A percentile compares a stretch with the other conserved stretches of the same genome.
Evolutionary conservation across 2,797 vertebrate genomes (phyloP).

Genomic region (Cossypha caffra): DNA sequence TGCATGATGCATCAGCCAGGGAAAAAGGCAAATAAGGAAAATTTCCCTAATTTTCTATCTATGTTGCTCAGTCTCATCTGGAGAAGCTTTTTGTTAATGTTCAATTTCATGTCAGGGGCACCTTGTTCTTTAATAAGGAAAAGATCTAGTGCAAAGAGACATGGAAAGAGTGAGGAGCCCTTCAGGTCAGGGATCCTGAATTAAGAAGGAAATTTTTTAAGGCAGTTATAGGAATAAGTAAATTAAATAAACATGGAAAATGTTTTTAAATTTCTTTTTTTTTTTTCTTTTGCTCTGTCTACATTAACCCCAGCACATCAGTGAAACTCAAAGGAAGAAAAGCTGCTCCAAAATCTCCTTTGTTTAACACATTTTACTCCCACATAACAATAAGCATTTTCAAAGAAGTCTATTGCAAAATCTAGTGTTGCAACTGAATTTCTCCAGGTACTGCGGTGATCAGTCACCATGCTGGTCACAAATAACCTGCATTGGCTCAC

Average conservation of each 20-base stretch:
- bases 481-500: not conserved
- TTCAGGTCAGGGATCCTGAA: not conserved
- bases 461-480: not conserved
- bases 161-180: not conserved
- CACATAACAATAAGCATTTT: not conserved
- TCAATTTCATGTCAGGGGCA: not conserved
- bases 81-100: not conserved
- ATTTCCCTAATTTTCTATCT: not conserved
- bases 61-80: not conserved
- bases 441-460: not conserved
- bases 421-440: not conserved
- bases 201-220: not conserved
- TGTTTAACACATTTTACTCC: not conserved
- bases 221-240: not conserved
- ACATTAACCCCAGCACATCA: not conserved
- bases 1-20: not conserved
- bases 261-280: not conserved
- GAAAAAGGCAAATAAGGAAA: not conserved
- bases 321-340: not conserved
- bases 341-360: not conserved
- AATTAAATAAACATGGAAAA: not conserved
- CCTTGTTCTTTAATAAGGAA: not conserved
- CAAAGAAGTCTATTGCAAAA: too few species aligned
- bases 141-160: not conserved
- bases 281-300: not conserved